Evolutionary conservation across 2,113 vertebrate genomes (phyloP), one percentile per base, ranked within the genome.

Genomic region (Pyrgilauda ruficollis): DNA sequence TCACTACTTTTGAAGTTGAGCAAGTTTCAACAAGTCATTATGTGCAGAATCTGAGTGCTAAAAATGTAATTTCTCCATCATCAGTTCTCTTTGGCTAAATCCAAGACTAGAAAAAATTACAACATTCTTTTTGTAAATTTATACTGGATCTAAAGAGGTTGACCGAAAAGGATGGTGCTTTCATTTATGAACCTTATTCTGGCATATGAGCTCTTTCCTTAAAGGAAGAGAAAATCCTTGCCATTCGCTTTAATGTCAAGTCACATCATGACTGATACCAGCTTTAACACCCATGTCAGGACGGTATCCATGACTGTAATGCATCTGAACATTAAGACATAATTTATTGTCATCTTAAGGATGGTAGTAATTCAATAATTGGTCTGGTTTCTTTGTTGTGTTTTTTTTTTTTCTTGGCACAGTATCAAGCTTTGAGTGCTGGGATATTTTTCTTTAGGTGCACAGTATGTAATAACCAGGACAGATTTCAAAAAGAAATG

Each of bases 391-490:
- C 81, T 83, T 47, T 79, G 50, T 84, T 86, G 61, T 69, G 55
- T 93, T 93, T 59, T 95, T 47, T 46, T 88, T 78, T 74, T 95
- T 31, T 72, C 89, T 95, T 82, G 85, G 55, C 94, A 19, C 97
- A 99, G 99, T 97, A 96, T 94, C 99, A 99, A 97, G 99, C 99
- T 93, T 98, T 99, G 97, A 99, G 98, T 89, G 99, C 99, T 77
- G 99, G 99, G 59, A 96, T 99, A 87, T 99, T 98, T 98, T 99
- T 99, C 98, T 99, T 99, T 97, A 98, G 98, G 91, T 99, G 99
- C 78, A 98, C 99, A 52, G 95, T 99, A 33, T 99, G 99, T 84
- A 99, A 98, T 97, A 99, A 99, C 97, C 99, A 98, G 95, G 98
- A 99, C 11, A 96, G 95, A 93, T 99, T 99, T 98, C 99, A 99